Percentiles rank a stretch among this genome's conserved stretches.
Conservation (phyloP, 2,113 vertebrate genomes). For the Clarias batrachus region DNA sequence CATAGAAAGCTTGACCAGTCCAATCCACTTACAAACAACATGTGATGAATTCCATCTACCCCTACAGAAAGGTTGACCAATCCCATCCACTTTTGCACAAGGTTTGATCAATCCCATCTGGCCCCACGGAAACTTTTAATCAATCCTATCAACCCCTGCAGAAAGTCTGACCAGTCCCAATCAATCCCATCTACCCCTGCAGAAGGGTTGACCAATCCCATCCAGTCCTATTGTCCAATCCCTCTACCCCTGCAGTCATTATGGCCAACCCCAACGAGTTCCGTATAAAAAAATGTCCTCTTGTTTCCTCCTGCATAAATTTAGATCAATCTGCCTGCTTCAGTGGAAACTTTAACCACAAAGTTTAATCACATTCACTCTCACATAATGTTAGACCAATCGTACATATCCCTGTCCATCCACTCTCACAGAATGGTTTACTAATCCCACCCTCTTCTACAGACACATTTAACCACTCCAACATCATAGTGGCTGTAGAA, state of each 20-base stretch:
- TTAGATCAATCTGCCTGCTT: not conserved
- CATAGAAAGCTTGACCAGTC: not conserved
- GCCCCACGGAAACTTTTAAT: not conserved
- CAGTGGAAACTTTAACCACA: not conserved
- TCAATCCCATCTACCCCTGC: too few relatives aligned
- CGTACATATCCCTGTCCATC: not conserved
- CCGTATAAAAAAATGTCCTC: not conserved
- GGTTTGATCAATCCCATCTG: not conserved
- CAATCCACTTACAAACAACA: not conserved
- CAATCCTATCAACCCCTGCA: not conserved
- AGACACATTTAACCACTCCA: not conserved
- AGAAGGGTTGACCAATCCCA: not conserved
- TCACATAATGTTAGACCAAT: not conserved
- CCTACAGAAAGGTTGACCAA: not conserved
- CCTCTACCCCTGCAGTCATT: not conserved
- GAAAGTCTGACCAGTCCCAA: not conserved
- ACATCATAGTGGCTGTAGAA: not conserved
- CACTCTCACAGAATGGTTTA: not conserved
- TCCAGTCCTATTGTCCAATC: not conserved
- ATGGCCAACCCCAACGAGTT: not conserved
- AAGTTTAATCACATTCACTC: not conserved
- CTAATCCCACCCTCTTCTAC: not conserved
- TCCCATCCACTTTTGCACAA: not conserved
- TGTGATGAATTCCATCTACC: not conserved
- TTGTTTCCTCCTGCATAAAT: not conserved